Conservation (phyloP, 1,140 invertebrate species). For the Cydia fagiglandana region DNA sequence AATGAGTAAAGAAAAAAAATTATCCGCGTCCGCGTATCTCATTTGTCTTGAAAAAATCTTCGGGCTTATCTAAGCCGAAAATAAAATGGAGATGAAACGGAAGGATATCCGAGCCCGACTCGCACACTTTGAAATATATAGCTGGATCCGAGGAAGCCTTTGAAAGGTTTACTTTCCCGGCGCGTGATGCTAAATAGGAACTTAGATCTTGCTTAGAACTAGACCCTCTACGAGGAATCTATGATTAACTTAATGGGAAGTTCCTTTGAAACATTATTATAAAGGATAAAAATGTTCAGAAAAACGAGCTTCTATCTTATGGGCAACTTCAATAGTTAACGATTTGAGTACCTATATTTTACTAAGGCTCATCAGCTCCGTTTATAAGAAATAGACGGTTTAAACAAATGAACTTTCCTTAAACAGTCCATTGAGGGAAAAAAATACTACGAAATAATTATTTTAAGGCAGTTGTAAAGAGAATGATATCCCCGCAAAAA, state of each 20-base stretch:
- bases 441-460: too few relatives aligned
- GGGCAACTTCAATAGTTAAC: too few relatives aligned
- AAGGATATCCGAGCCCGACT: constrained; percentile 48
- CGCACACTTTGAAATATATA: constrained; percentile 58
- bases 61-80: constrained; percentile 52
- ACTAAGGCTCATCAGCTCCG: too few relatives aligned
- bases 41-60: constrained; percentile 53
- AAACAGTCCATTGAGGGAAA: too few relatives aligned
- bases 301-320: too few relatives aligned
- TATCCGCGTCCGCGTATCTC: constrained; percentile 39
- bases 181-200: constrained; percentile 37
- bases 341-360: too few relatives aligned
- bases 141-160: constrained; percentile 42
- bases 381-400: too few relatives aligned
- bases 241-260: neutral
- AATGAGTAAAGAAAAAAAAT: constrained; percentile 38
- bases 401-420: too few relatives aligned
- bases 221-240: neutral
- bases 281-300: too few relatives aligned
- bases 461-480: too few relatives aligned
- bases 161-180: constrained; percentile 43
- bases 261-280: too few relatives aligned
- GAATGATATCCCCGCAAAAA: too few relatives aligned
- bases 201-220: constrained; percentile 34
- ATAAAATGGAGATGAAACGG: constrained; percentile 62